Evolutionary conservation across 2,113 vertebrate species (phyloP), one percentile per base, ranked within the genome.

Genomic region (Cochlearius cochlearius): DNA sequence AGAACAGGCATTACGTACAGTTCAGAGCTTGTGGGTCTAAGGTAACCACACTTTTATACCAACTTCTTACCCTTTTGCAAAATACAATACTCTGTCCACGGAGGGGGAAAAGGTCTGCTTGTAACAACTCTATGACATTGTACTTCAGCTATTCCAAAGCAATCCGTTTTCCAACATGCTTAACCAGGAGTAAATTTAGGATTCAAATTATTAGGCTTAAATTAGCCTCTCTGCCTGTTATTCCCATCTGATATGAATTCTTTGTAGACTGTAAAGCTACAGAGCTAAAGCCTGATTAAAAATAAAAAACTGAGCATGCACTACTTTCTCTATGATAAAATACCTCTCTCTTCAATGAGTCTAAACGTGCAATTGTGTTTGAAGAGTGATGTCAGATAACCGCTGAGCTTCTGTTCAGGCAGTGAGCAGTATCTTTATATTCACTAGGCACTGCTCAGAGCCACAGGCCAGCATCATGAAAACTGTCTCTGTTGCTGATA

Each of bases 201-300:
- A 69, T 92, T 90, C 39, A 90, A 90, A 90, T 92, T 94, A 93
- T 85, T 68, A 55, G 19, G 34, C 19, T 72, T 68, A 83, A 92
- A 94, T 93, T 92, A 93, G 88, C 63, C 41, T 82, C 64, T 89
- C 81, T 58, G 26, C 12, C 81, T 86, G n/a, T 49, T 92, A 90
- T 84, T 94, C 52, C 64, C 60, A 89, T 73, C 36, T 79, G 71
- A 92, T 88, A 79, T 4, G 19, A 86, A 58, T 86, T 82, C 38
- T 85, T 92, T 80, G 80, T 85, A 88, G 53, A 45, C 16, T 59
- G 39, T 68, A 79, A 88, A 82, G 30, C 62, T 72, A 73, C 49
- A 82, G 41, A 95, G 7, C 30, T 79, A 73, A 95, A 92, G 19
- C 11, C 82, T 90, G 81, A 93, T 88, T 69, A 79, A 88, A 87